phyloP scores from a whole-genome alignment of 1,140 invertebrate species.

The Plectus sambesii region DNA sequence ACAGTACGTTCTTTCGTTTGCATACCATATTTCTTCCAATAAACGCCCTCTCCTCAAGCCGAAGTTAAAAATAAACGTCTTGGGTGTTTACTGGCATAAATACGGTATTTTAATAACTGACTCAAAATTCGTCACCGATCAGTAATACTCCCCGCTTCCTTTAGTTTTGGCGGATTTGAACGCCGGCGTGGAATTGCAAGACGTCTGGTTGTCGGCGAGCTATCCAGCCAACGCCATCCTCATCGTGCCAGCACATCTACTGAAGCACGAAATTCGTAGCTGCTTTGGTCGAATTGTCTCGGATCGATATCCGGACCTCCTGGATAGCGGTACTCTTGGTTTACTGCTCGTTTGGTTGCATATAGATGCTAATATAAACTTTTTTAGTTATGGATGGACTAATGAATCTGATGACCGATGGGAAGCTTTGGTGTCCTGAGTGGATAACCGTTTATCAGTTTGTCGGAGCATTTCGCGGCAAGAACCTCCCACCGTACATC shows the following conservation, averaged over 20 bases:
- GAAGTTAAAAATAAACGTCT: too few relatives aligned
- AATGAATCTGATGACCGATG: slow-evolving; percentile 15
- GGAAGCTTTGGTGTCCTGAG: slow-evolving; percentile 4
- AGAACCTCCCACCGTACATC: slow-evolving; percentile 20
- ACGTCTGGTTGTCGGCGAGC: slow-evolving; percentile 24
- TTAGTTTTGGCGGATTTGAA: slow-evolving; percentile 21
- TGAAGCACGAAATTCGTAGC: slow-evolving; percentile 15
- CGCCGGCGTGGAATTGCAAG: slow-evolving; percentile 19
- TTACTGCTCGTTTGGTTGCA: slow-evolving; percentile 9
- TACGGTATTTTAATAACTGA: too few relatives aligned
- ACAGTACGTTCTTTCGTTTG: slow-evolving; percentile 3
- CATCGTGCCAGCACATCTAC: slow-evolving; percentile 18
- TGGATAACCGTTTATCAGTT: slow-evolving; percentile 24
- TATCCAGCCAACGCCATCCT: slow-evolving; percentile 21
- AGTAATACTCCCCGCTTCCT: background rate
- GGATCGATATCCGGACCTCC: slow-evolving; percentile 19
- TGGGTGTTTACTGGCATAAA: too few relatives aligned
- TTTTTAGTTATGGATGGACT: slow-evolving; percentile 17
- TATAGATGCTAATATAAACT: slow-evolving; percentile 1
- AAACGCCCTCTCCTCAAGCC: too few relatives aligned
- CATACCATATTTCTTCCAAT: too few relatives aligned
- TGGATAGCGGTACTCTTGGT: slow-evolving; percentile 15
- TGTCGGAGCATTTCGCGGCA: slow-evolving; percentile 18
- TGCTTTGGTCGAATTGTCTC: slow-evolving; percentile 19
- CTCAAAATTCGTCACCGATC: background rate